Conservation (phyloP, 2,113 vertebrate species). For the Nipponia nippon region DNA sequence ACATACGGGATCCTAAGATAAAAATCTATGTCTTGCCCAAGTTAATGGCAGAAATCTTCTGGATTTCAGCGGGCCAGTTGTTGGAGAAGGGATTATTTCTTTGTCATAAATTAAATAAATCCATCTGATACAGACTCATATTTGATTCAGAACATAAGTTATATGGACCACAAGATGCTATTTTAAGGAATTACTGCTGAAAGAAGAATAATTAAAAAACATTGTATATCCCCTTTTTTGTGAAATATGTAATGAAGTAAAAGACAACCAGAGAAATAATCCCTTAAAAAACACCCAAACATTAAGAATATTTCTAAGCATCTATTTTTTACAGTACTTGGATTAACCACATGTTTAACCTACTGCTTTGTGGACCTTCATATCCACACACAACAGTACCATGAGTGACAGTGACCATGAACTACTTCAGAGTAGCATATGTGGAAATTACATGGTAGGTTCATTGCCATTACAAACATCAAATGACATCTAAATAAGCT, state of each 20-base stretch:
- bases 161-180: conserved; percentile 18
- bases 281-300: conserved; percentile 24
- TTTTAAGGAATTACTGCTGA: conserved; percentile 4
- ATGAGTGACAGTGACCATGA: neutral
- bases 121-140: neutral
- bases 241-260: neutral
- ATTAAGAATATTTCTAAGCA: neutral
- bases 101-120: conserved; percentile 1
- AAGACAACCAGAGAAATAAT: conserved; percentile 39
- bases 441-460: neutral
- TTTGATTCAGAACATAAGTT: neutral
- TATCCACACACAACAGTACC: conserved; percentile 49
- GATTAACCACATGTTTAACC: conserved; percentile 5
- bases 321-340: conserved; percentile 24
- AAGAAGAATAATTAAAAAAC: neutral
- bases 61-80: neutral
- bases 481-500: neutral
- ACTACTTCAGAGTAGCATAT: neutral
- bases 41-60: neutral
- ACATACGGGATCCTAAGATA: neutral
- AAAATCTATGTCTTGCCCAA: neutral
- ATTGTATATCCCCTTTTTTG: conserved; percentile 30
- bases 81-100: conserved; percentile 51
- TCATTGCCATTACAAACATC: neutral
- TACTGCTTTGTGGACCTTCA: neutral